Evolutionary conservation across 1,140 invertebrate genomes (phyloP), one percentile per base, ranked within the genome.

Genomic region (Caenorhabditis briggsae): DNA sequence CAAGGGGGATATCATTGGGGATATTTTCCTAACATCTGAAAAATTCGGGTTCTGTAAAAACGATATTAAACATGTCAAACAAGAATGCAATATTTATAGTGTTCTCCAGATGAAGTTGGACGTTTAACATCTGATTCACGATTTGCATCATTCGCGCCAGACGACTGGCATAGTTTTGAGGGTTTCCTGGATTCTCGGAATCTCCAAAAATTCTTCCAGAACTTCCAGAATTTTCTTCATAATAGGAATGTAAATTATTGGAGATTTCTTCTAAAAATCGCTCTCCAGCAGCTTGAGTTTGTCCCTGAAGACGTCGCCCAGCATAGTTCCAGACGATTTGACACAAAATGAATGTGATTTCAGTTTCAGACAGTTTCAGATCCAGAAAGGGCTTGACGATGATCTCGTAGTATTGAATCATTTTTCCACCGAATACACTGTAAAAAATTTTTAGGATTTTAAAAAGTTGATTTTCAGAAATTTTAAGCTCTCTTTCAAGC

Each of bases 271-370:
- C 70, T 23, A 78, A 53, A 78, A 78, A 78, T 53, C 70, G 16
- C 16, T 78, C 70, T 7, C 7, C 70, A 50, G 70, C 70, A n/a
- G 70, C 43, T n/a, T 78, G 70, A 18, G 70, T 78, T n/a, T 78
- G 70, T 50, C 70, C 70, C 18, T 78, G 70, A 25, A 78, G 70
- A 5, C 70, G 43, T 50, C 70, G 6, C 23, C 70, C 70, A 50
- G 70, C 70, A 78, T 78, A 78, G 53, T 78, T 78, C 70, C 70
- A 78, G 46, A 78, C 23, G 46, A 50, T 78, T 78, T 78, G 70
- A 53, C 70, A 78, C 23, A 78, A n/a, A 14, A 78, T 78, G 41
- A 46, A 78, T 14, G 70, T 78, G 70, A 78, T 41, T 53, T 78
- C 70, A 78, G 70, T 78, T 50, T 78, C 70, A 50, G 70, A 23